These are phyloP conservation scores for Onthophagus sagittarius DNA, from an alignment of 2,888 invertebrate genomes.

Conservation along the genomic window DNA sequence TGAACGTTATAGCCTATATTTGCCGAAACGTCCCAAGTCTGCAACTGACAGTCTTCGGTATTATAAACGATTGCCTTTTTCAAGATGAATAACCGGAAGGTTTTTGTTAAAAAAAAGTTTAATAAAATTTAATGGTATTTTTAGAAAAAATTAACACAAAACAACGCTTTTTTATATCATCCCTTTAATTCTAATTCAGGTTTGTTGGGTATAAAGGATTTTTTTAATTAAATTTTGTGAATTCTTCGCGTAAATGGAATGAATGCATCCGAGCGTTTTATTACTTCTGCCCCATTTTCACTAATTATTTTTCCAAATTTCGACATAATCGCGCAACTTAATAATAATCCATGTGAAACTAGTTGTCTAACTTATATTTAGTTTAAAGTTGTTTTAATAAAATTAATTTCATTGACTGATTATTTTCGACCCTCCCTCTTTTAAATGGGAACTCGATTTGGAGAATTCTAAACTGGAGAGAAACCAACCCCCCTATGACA, in stretches of 20 bases:
- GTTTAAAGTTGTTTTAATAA: background rate
- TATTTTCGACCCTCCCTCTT: background rate
- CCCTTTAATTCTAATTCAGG: background rate
- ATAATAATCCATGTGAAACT: background rate
- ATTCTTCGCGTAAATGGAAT: background rate
- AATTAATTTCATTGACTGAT: background rate
- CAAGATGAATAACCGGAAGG: background rate
- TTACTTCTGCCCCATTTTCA: background rate
- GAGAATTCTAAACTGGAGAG: too few relatives aligned
- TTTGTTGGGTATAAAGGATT: background rate
- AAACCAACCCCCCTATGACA: background rate
- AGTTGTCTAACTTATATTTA: background rate
- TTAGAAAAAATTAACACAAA: too few relatives aligned
- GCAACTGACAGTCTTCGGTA: background rate
- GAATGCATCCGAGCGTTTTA: background rate
- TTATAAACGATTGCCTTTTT: background rate
- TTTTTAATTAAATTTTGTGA: background rate
- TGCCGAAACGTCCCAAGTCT: background rate
- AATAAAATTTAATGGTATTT: too few relatives aligned
- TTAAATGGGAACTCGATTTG: background rate
- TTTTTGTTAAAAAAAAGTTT: background rate
- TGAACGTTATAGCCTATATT: background rate
- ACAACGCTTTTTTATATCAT: background rate
- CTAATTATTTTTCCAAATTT: background rate
- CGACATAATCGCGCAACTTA: background rate